Evolutionary conservation across 2,888 invertebrate genomes (phyloP).

Genomic region (Aleiodes testaceus): DNA sequence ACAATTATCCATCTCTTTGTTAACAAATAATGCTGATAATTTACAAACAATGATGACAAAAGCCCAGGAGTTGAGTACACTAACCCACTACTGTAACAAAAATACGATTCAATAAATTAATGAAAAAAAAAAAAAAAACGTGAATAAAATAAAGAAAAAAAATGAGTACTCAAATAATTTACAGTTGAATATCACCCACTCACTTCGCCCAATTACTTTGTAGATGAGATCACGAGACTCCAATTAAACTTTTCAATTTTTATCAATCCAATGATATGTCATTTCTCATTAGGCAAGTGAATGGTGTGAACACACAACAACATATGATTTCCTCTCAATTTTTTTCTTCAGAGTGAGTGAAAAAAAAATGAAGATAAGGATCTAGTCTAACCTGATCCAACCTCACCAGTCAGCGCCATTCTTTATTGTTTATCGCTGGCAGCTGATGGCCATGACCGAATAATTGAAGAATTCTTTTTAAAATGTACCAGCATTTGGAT

Average conservation of each 20-base stretch:
- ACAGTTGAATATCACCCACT: neutral
- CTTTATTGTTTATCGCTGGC: too few species aligned
- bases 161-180: neutral
- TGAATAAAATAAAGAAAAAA: neutral
- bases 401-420: too few species aligned
- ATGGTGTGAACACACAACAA: constrained; percentile 20
- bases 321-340: constrained; percentile 8
- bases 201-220: constrained; percentile 5
- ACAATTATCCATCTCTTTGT: constrained; percentile 20
- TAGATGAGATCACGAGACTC: constrained; percentile 14
- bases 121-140: neutral
- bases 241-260: constrained; percentile 11
- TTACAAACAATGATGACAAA: constrained; percentile 15
- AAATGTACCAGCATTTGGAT: too few species aligned
- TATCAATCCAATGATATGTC: constrained; percentile 26
- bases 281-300: constrained; percentile 9
- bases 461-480: too few species aligned
- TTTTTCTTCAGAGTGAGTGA: neutral
- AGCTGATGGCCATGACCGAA: too few species aligned
- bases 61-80: constrained; percentile 13
- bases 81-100: constrained; percentile 2
- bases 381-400: too few species aligned
- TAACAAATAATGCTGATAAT: constrained; percentile 34
- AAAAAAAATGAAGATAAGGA: too few species aligned
- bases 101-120: constrained; percentile 3